Evolutionary conservation across 2,888 invertebrate species (phyloP), one percentile per base, ranked within the genome.

Genomic region (Tryphoninae sp.): DNA sequence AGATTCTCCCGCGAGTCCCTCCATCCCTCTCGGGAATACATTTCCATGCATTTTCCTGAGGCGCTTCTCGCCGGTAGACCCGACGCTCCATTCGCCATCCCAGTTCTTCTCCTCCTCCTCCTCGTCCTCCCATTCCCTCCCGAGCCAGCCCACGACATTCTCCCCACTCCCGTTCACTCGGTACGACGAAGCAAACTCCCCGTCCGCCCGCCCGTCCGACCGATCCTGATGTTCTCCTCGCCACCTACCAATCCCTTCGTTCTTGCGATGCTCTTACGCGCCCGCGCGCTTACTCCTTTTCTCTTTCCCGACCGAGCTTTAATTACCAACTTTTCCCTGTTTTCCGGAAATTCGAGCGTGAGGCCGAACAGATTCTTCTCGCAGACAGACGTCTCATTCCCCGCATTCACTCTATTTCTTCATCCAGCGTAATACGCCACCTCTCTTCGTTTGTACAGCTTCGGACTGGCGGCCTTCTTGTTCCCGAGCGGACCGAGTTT

Each of bases 31-130:
- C 49, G 88, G 86, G 90, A 91, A 91, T 91, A 91, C 88, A 91
- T 91, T 91, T 91, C 90, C 91, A 91, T 91, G 90, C 89, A 91
- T 91, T 91, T 91, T 88, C 88, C 88, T 86, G 87, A 84, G 77
- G 84, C 85, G 86, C 82, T 86, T 86, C 87, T 86, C 86, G 72
- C 78, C 80, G 80, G 72, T 81, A 82, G 68, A 84, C 74, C 68
- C 75, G 16, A 6, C 55, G 19, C 19, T 45, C 13, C 53, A 19
- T 19, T 55, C 55, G 16, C 33, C 33, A 33, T 33, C 33, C 33
- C 33, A 33, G 33, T 33, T 33, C 6, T 33, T 61, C 62, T 68
- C 78, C 69, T 19, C 0, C 19, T 74, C 75, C 72, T 26, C 62
- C 69, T 62, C 83, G 83, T 84, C 85, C 79, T 75, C 53, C 83